Evolutionary conservation across 1,140 invertebrate genomes (phyloP).

Genomic region (Tetraneura akinire): DNA sequence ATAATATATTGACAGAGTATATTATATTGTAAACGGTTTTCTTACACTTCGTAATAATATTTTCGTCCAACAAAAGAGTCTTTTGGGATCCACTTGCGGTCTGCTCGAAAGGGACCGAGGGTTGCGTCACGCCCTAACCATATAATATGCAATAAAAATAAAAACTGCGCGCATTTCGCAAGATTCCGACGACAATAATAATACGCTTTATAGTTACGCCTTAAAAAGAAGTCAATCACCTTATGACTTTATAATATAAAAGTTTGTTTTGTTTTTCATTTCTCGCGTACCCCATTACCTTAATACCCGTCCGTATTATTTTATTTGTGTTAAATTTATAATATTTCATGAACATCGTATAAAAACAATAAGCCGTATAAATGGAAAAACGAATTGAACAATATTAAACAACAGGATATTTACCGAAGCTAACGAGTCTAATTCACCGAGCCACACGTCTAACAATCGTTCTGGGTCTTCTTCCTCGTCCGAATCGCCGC

Average conservation of each 20-base stretch:
- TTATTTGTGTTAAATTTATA: background rate
- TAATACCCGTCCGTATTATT: too few species aligned
- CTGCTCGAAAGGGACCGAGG: background rate
- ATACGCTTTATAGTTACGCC: background rate
- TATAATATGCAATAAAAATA: conserved; percentile 20
- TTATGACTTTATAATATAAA: conserved; percentile 1
- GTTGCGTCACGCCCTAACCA: background rate
- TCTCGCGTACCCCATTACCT: too few species aligned
- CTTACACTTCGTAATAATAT: background rate
- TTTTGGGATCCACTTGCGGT: background rate
- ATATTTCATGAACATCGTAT: background rate
- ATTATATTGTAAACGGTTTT: too few species aligned
- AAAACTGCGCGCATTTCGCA: background rate
- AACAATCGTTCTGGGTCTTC: conserved; percentile 67
- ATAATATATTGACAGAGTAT: too few species aligned
- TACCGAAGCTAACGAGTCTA: conserved; percentile 68
- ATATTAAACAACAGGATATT: conserved; percentile 57
- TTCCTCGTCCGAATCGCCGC: conserved; percentile 56
- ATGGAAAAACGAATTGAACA: background rate
- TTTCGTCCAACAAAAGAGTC: background rate
- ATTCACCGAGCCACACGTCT: conserved; percentile 69
- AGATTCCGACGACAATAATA: background rate
- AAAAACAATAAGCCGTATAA: background rate
- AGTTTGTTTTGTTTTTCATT: too few species aligned
- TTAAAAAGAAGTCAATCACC: background rate